Conservation (phyloP, 2,888 invertebrate species). For the Lasioglossum marginatum region DNA sequence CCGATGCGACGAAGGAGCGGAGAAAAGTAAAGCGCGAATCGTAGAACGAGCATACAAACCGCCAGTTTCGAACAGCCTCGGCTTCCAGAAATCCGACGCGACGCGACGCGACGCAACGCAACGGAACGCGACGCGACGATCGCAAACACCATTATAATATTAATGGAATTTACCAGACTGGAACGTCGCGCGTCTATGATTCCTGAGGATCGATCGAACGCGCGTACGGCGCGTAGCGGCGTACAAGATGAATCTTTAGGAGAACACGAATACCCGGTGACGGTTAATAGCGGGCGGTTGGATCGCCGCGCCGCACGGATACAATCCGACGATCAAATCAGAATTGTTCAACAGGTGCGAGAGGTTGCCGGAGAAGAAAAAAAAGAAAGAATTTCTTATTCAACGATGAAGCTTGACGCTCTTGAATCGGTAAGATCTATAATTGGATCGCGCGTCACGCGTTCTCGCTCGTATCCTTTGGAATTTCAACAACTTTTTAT, state of each 20-base stretch:
- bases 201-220: constrained; percentile 14
- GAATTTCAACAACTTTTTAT: constrained; percentile 11
- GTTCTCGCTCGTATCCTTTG: constrained; percentile 6
- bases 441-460: constrained; percentile 36
- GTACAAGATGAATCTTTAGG: not conserved
- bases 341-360: not conserved
- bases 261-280: not conserved
- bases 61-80: not conserved
- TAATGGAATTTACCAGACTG: constrained; percentile 71
- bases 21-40: not conserved
- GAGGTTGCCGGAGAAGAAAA: not conserved
- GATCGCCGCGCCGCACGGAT: not conserved
- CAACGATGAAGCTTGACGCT: not conserved
- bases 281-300: not conserved
- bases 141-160: constrained; percentile 60
- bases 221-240: not conserved
- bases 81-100: not conserved
- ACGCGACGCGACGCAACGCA: too few relatives aligned
- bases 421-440: constrained; percentile 20
- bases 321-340: not conserved
- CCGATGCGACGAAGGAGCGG: not conserved
- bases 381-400: not conserved
- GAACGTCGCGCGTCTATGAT: constrained; percentile 59
- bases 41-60: not conserved
- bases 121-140: too few relatives aligned